Conservation (phyloP, 2,113 vertebrate genomes). For the Mobula birostris region DNA sequence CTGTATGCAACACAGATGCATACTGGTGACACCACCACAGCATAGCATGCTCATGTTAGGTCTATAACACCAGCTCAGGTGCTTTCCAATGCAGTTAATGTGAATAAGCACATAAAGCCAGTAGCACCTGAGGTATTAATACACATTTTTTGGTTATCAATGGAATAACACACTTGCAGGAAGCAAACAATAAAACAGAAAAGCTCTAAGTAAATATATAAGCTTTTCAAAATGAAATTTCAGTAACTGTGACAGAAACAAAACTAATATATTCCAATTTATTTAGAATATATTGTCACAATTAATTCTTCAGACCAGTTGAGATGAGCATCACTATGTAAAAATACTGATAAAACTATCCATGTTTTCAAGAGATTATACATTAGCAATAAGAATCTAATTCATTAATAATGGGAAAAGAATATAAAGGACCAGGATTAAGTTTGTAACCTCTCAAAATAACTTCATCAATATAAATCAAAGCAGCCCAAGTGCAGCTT, state of each 20-base stretch:
- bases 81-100: background rate
- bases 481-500: background rate
- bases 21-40: background rate
- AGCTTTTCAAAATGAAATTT: background rate
- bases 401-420: background rate
- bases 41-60: background rate
- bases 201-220: background rate
- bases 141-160: background rate
- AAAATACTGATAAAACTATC: slow-evolving; percentile 26
- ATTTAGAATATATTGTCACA: slow-evolving; percentile 35
- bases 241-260: background rate
- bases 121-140: background rate
- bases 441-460: slow-evolving; percentile 8
- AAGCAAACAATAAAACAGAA: background rate
- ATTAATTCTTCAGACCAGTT: slow-evolving; percentile 15
- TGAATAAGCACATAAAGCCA: background rate
- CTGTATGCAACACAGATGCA: background rate
- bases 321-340: slow-evolving; percentile 33
- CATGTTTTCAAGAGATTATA: slow-evolving; percentile 12
- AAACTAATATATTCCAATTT: slow-evolving; percentile 25
- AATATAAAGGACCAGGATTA: background rate
- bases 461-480: slow-evolving; percentile 3
- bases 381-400: background rate
- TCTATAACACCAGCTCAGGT: background rate
- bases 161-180: background rate